Evolutionary conservation across 2,113 vertebrate genomes (phyloP).

Genomic region (Tetrao urogallus): DNA sequence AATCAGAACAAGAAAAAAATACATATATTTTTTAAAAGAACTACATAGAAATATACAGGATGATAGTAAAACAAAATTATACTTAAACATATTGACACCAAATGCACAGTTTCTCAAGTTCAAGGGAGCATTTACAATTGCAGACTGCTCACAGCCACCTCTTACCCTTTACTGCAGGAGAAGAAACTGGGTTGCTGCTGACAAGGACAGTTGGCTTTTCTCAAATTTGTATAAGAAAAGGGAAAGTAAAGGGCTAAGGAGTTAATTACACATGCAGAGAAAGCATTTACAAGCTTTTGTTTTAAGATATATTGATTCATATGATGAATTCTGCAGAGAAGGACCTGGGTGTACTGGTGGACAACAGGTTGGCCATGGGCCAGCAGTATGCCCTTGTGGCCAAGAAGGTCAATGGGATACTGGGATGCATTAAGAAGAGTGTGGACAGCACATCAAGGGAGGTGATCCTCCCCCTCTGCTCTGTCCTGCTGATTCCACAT

Average conservation of each 20-base stretch:
- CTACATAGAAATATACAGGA: not conserved
- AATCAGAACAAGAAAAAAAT: not conserved
- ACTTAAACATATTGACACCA: slow-evolving; percentile 4
- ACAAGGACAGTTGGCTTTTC: not conserved
- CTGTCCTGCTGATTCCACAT: too few species aligned
- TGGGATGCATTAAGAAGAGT: too few species aligned
- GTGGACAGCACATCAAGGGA: too few species aligned
- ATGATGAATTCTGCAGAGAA: too few species aligned
- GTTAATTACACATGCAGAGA: not conserved
- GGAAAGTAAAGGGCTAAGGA: not conserved
- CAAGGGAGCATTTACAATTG: not conserved
- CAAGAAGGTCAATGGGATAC: too few species aligned
- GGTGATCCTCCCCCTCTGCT: too few species aligned
- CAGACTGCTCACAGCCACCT: not conserved
- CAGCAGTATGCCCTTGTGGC: too few species aligned
- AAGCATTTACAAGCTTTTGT: not conserved
- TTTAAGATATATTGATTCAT: not conserved
- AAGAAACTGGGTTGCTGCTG: not conserved
- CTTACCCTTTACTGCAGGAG: not conserved
- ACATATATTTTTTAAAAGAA: not conserved
- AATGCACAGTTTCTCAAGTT: not conserved
- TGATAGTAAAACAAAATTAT: not conserved
- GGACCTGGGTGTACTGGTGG: too few species aligned
- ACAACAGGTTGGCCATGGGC: too few species aligned
- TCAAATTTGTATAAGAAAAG: not conserved